These are phyloP conservation scores for Collichthys lucidus DNA, from an alignment of 2,113 vertebrate genomes.

Conservation along the genomic window DNA sequence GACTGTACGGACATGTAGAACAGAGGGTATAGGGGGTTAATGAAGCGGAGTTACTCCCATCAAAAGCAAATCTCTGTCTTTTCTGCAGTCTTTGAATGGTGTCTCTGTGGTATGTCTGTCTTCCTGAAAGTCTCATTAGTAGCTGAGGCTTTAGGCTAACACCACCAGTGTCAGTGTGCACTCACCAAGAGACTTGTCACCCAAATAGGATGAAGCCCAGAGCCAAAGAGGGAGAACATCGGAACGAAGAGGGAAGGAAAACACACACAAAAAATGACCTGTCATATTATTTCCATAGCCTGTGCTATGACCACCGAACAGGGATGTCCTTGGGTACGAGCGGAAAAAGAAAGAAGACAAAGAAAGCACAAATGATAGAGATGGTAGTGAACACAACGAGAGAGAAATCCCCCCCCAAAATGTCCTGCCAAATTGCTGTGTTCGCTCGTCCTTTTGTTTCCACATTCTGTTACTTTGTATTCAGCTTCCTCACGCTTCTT, in stretches of 20 bases:
- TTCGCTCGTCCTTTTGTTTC: constrained; percentile 19
- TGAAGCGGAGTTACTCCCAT: constrained; percentile 70
- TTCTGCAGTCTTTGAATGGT: constrained; percentile 57
- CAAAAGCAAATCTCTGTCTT: constrained; percentile 64
- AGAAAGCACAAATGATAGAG: constrained; percentile 8
- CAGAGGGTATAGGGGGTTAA: constrained; percentile 51
- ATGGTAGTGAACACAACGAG: background rate
- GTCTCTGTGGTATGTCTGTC: constrained; percentile 52
- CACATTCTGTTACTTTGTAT: constrained; percentile 38
- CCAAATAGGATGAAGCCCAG: constrained; percentile 53
- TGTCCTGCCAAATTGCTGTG: constrained; percentile 29
- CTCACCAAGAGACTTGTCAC: constrained; percentile 59
- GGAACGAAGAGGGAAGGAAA: constrained; percentile 18
- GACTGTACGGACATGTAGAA: constrained; percentile 27
- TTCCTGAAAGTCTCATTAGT: constrained; percentile 77
- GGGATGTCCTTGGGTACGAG: constrained; percentile 21
- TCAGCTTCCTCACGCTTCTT: constrained; percentile 13
- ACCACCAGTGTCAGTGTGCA: constrained; percentile 52
- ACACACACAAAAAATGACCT: constrained; percentile 23
- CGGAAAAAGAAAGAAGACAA: constrained; percentile 16
- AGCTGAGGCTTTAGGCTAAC: constrained; percentile 62
- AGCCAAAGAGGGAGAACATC: constrained; percentile 36
- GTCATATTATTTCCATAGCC: constrained; percentile 50
- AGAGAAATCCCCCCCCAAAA: constrained; percentile 3
- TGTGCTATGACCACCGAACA: constrained; percentile 36